These are phyloP conservation scores for Menidia beryllina DNA, from an alignment of 2,113 vertebrate species.

Conservation along the genomic window DNA sequence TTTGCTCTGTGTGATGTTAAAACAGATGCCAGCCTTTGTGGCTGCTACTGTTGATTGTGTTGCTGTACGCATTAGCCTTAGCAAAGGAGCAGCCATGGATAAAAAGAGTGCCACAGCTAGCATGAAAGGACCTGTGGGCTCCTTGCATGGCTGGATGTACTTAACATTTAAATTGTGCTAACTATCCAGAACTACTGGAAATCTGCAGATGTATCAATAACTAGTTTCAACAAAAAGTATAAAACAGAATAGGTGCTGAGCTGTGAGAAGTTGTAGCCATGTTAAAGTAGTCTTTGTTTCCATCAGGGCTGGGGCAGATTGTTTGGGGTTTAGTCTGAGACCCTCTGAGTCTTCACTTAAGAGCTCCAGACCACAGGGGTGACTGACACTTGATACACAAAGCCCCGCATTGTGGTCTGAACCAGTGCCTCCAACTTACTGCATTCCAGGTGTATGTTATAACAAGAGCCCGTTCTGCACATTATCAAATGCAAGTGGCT, in stretches of 20 bases:
- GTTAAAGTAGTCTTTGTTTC: constrained; percentile 78
- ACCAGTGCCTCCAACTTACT: constrained; percentile 59
- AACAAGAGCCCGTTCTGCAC: constrained; percentile 62
- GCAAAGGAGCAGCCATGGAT: constrained; percentile 58
- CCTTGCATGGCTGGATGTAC: constrained; percentile 92
- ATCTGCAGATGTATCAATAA: constrained; percentile 97
- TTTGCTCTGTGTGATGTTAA: constrained; percentile 54
- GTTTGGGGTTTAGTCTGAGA: constrained; percentile 62
- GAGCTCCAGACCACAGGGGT: constrained; percentile 66
- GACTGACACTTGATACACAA: constrained; percentile 78
- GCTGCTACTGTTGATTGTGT: constrained; percentile 77
- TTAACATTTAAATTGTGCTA: constrained; percentile 92
- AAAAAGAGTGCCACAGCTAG: constrained; percentile 80
- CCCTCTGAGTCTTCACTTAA: constrained; percentile 56
- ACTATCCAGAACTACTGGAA: constrained; percentile 89
- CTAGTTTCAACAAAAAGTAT: constrained; percentile 92
- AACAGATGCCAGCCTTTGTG: constrained; percentile 72
- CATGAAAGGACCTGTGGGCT: constrained; percentile 88
- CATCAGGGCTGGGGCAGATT: constrained; percentile 57
- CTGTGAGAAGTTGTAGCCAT: constrained; percentile 56
- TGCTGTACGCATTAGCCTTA: constrained; percentile 69
- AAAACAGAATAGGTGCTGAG: constrained; percentile 90
- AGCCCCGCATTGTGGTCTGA: constrained; percentile 72
- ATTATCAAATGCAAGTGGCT: constrained; percentile 66
- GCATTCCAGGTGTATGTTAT: constrained; percentile 77